Evolutionary conservation across 2,888 invertebrate species (phyloP), one percentile per base, ranked within the genome.

Genomic region (Agrotis puta): DNA sequence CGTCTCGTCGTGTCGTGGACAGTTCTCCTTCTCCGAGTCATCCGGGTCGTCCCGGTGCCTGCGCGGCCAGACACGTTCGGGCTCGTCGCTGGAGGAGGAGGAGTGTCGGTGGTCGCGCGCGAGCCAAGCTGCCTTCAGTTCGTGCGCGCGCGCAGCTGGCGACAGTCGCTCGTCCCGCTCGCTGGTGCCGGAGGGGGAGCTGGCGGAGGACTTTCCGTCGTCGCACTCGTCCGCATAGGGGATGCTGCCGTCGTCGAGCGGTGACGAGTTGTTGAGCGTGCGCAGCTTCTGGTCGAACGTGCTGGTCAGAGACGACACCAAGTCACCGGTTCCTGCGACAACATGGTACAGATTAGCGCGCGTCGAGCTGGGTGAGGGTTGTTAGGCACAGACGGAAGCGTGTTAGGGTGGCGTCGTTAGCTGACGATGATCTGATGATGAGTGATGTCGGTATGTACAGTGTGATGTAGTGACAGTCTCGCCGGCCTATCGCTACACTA

Each of bases 221-320:
- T 89, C 91, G 76, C 97, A 97, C 92, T 97, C 97, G 92, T 97
- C 97, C 83, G 97, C 97, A 94, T 97, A 98, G 66, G 97, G 97
- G 91, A 97, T 97, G 95, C 97, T 97, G 90, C 97, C 97, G 93
- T 97, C 97, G 90, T 96, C 96, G 58, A 97, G 96, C 87, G 97
- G 97, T 73, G 97, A 97, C 71, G 97, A 97, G 94, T 97, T 97
- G 90, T 98, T 97, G 88, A 98, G 93, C 88, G 97, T 97, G 87
- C 97, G 97, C 94, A 98, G 97, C 93, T 98, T 98, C 90, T 98
- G 97, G 92, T 98, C 98, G 94, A 98, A 97, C 74, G 98, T 98
- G 90, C 98, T 98, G 86, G 98, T 98, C 91, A 98, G 97, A 87
- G 97, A 97, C 82, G 97, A 97, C 91, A 98, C 97, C 93, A 98